Percentiles rank a stretch among this genome's conserved stretches.
Evolutionary conservation across 2,888 invertebrate species (phyloP).

Genomic region (Clistopyga incitator): DNA sequence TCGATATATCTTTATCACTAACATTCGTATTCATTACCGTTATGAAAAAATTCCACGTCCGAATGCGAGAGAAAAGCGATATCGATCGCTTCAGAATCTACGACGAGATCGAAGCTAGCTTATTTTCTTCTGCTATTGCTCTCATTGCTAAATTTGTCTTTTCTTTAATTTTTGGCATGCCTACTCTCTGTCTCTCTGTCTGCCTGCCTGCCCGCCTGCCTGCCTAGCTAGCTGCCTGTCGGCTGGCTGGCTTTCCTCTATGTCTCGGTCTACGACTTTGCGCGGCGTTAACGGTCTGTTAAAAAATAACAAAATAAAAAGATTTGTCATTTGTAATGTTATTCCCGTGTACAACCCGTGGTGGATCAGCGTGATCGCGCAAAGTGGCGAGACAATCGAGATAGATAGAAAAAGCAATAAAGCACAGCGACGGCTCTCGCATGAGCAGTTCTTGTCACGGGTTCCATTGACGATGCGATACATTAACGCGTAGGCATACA

Average conservation of each 20-base stretch:
- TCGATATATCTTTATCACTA: too few species aligned
- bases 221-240: too few species aligned
- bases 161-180: too few species aligned
- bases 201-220: constrained; percentile 64
- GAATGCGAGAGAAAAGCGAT: constrained; percentile 1
- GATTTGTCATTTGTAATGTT: constrained; percentile 8
- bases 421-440: constrained; percentile 61
- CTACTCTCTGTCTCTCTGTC: constrained; percentile 65
- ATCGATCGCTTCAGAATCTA: neutral
- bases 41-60: neutral
- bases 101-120: constrained; percentile 21
- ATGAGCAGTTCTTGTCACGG: constrained; percentile 63
- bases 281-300: constrained; percentile 69
- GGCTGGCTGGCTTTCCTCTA: neutral
- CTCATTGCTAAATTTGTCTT: constrained; percentile 23
- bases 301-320: neutral
- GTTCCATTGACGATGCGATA: constrained; percentile 61
- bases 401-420: constrained; percentile 20
- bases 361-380: constrained; percentile 69
- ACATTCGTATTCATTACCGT: neutral
- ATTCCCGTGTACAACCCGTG: neutral
- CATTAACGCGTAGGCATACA: constrained; percentile 80
- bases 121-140: constrained; percentile 43
- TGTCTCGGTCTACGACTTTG: constrained; percentile 69
- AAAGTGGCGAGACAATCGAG: constrained; percentile 67